phyloP scores from a whole-genome alignment of 1,140 invertebrate genomes.

The Ceratina japonica region DNA sequence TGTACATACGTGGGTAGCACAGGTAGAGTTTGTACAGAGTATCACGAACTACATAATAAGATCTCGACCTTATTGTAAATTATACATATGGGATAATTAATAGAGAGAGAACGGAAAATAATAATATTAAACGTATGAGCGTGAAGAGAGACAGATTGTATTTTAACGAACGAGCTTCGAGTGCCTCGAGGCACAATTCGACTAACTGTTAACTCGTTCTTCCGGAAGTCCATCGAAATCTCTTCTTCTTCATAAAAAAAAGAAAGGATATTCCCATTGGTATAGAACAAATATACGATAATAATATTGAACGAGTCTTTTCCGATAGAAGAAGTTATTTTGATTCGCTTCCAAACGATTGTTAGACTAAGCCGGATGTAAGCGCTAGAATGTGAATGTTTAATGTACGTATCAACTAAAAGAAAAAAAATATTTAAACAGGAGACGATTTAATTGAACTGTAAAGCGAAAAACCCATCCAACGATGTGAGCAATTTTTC shows the following conservation, averaged over 20 bases:
- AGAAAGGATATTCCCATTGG: neutral
- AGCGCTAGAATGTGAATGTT: constrained; percentile 56
- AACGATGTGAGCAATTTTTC: constrained; percentile 34
- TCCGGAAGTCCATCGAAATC: constrained; percentile 8
- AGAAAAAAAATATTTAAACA: neutral
- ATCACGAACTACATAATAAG: constrained; percentile 63
- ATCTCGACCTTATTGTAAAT: constrained; percentile 50
- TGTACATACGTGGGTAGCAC: constrained; percentile 70
- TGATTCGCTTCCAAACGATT: constrained; percentile 39
- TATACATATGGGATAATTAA: constrained; percentile 36
- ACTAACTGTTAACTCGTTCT: constrained; percentile 68
- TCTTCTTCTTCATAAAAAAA: neutral
- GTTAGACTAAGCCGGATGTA: constrained; percentile 43
- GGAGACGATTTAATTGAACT: constrained; percentile 2
- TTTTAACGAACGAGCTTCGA: constrained; percentile 75
- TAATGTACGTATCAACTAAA: constrained; percentile 49
- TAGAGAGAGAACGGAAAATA: no score
- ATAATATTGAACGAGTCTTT: neutral
- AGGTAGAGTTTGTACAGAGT: constrained; percentile 75
- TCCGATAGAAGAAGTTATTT: neutral
- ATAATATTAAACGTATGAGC: constrained; percentile 58
- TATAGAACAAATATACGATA: neutral
- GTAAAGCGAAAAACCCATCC: constrained; percentile 18
- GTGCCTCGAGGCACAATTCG: constrained; percentile 65
- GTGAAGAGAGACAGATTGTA: constrained; percentile 66